Evolutionary conservation across 2,888 invertebrate genomes (phyloP).

Genomic region (Tinea pellionella): DNA sequence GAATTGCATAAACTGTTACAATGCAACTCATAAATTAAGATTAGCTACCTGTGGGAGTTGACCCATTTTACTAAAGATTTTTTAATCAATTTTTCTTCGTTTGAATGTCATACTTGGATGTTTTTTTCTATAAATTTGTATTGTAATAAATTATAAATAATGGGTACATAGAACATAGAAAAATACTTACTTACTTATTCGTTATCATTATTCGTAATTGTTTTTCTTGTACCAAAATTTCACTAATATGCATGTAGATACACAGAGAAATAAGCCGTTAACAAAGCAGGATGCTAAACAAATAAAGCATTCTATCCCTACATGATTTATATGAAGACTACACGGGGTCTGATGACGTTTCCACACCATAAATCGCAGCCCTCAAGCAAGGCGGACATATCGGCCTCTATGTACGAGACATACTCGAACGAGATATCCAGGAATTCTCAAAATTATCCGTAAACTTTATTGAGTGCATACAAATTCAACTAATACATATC

Average conservation of each 20-base stretch:
- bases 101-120: background rate
- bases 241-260: background rate
- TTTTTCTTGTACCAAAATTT: background rate
- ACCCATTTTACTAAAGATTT: constrained; percentile 14
- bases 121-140: no score
- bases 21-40: constrained; percentile 13
- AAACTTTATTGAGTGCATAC: background rate
- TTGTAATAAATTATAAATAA: no score
- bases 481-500: background rate
- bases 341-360: constrained; percentile 61
- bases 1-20: constrained; percentile 15
- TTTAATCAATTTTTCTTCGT: background rate
- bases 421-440: background rate
- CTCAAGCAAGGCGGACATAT: constrained; percentile 59
- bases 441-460: background rate
- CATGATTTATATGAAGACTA: constrained; percentile 55
- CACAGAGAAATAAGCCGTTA: background rate
- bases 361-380: constrained; percentile 64
- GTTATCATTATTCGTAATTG: background rate
- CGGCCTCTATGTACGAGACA: constrained; percentile 54
- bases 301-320: constrained; percentile 29
- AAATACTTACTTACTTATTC: background rate
- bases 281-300: constrained; percentile 28
- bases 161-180: no score
- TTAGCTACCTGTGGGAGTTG: constrained; percentile 15